Conservation (phyloP, 2,888 invertebrate genomes). For the Pterobdella sp. region DNA sequence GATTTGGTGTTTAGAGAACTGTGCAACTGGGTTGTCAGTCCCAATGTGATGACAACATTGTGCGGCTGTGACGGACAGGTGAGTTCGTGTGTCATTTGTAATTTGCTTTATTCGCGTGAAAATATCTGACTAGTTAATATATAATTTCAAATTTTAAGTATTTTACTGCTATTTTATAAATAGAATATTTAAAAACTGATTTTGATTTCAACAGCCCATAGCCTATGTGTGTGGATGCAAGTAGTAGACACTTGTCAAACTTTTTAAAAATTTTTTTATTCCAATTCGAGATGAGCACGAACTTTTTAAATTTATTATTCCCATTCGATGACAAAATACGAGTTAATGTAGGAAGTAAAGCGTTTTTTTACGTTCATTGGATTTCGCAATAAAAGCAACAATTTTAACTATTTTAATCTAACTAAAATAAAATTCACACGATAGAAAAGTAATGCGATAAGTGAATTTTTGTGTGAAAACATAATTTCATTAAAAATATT, state of each 20-base stretch:
- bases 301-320: background rate
- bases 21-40: conserved; percentile 28
- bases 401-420: conserved; percentile 5
- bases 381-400: background rate
- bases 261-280: background rate
- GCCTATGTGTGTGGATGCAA: conserved; percentile 10
- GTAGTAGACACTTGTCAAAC: background rate
- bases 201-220: conserved; percentile 5
- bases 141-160: too few relatives aligned
- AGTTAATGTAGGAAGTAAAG: too few relatives aligned
- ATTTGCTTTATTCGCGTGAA: too few relatives aligned
- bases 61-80: conserved; percentile 31
- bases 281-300: too few relatives aligned
- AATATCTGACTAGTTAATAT: too few relatives aligned
- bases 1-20: conserved; percentile 31
- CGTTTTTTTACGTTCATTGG: background rate
- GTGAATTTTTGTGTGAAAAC: too few relatives aligned
- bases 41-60: conserved; percentile 27
- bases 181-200: too few relatives aligned
- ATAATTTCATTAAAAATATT: too few relatives aligned
- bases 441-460: background rate
- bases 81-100: background rate
- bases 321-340: too few relatives aligned
- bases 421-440: conserved; percentile 14
- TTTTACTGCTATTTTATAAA: too few relatives aligned